Base-by-base conservation (phyloP, 2,888 invertebrate species). In the Caenorhabditis sp. region DNA sequence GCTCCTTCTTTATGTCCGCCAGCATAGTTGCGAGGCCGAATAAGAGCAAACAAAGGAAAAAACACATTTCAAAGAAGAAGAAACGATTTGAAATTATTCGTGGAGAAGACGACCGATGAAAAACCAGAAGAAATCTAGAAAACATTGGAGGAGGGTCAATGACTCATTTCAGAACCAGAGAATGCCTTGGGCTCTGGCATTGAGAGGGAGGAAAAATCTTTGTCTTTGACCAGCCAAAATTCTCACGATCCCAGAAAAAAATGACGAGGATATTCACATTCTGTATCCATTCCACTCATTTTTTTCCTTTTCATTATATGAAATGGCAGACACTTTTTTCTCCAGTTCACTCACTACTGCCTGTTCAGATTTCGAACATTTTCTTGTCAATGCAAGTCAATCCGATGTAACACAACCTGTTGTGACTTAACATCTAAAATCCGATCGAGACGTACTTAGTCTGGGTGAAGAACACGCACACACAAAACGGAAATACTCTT, bases 181-280 rank as follows among this genome's bases (percentile, higher is more conserved):
- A 2, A 40, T 40, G 24, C 22, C 40, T 40, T 40, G 44, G 13
- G 20, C 55, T 18, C 24, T 37, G 15, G 5, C 55, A 18, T 22
- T 15, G 32, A 53, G 64, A 56, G 15, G 40, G 37, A 53, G 18
- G 53, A 35, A 32, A 32, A 60, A 35, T 15, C 13, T 35, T 69
- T 44, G 26, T 26, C 26, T 28, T 67, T 60, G 65, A 51, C 65
- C 47, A 35, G 32, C 35, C 22, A 37, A 40, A 51, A 47, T 76
- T 76, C 76, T 40, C 76, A 76, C 76, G 76, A 67, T 76, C 67
- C 58, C 76, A 60, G 60, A 67, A 53, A 61, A 53, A 50, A 74
- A 60, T 67, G 74, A 65, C 74, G 58, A 67, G 74, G 40, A 51
- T 58, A 62, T 65, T 65, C 61, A 51, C 47, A 62, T 58, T 74